phyloP scores from a whole-genome alignment of 2,888 invertebrate genomes.

The Sphecodes monilicornis region DNA sequence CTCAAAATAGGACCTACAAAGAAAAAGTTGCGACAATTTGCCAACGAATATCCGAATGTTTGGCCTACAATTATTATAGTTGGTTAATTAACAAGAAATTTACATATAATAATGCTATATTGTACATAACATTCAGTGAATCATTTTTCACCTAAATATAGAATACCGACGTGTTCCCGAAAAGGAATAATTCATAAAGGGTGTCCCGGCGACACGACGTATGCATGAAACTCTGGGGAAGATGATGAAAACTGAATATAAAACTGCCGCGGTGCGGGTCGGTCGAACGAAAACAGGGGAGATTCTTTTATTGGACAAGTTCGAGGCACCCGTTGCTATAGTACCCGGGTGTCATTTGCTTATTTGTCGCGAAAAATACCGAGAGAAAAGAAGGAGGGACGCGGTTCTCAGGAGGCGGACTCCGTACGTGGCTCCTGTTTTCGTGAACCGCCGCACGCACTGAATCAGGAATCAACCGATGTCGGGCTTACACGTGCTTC shows the following conservation, averaged over 20 bases:
- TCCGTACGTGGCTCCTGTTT: constrained; percentile 58
- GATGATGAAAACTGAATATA: constrained; percentile 55
- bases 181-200: constrained; percentile 55
- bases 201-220: constrained; percentile 6
- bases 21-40: no score
- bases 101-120: no score
- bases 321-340: neutral
- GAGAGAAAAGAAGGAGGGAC: neutral
- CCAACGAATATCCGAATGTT: no score
- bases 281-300: neutral
- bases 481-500: constrained; percentile 65
- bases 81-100: no score
- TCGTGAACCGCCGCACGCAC: constrained; percentile 57
- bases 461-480: constrained; percentile 68
- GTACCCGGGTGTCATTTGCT: constrained; percentile 11
- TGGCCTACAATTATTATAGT: no score
- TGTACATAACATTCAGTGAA: no score
- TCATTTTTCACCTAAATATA: constrained; percentile 23
- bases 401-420: constrained; percentile 54
- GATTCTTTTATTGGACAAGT: neutral
- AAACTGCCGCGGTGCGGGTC: constrained; percentile 6
- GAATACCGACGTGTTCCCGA: constrained; percentile 10
- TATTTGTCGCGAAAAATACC: constrained; percentile 41
- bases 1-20: no score
- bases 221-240: constrained; percentile 32